These are phyloP conservation scores for Pachypanchax playfairii DNA, from an alignment of 2,113 vertebrate species.

Conservation along the genomic window DNA sequence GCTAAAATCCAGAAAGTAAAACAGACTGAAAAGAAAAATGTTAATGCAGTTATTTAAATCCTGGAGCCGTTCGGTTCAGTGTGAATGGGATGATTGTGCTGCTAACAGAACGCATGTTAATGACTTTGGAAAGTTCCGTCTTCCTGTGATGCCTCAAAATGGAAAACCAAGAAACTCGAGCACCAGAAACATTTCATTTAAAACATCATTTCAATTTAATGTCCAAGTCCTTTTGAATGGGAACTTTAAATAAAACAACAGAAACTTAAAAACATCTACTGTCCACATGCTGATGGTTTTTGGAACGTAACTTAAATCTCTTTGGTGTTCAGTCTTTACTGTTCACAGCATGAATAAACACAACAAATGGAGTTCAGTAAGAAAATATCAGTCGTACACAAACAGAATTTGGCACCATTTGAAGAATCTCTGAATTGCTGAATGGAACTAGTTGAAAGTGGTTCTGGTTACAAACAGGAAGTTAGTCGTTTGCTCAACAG, in stretches of 20 bases:
- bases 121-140: constrained; percentile 45
- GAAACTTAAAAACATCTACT: constrained; percentile 23
- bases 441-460: constrained; percentile 16
- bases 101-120: constrained; percentile 44
- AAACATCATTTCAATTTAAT: constrained; percentile 32
- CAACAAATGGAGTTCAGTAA: constrained; percentile 18
- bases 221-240: constrained; percentile 32
- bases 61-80: background rate
- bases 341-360: constrained; percentile 1
- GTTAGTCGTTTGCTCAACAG: constrained; percentile 24
- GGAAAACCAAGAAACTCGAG: constrained; percentile 13
- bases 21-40: background rate
- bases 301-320: constrained; percentile 19
- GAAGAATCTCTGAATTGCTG: constrained; percentile 13
- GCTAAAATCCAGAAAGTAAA: background rate
- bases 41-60: background rate
- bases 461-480: constrained; percentile 11
- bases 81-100: constrained; percentile 53
- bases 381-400: constrained; percentile 23
- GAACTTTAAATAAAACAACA: constrained; percentile 30
- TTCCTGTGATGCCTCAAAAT: constrained; percentile 10
- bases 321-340: constrained; percentile 55
- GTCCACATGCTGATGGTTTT: constrained; percentile 2
- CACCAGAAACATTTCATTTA: background rate
- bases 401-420: constrained; percentile 48